Base-by-base conservation (phyloP, 2,888 invertebrate genomes). In the Ornithoptera alexandrae region DNA sequence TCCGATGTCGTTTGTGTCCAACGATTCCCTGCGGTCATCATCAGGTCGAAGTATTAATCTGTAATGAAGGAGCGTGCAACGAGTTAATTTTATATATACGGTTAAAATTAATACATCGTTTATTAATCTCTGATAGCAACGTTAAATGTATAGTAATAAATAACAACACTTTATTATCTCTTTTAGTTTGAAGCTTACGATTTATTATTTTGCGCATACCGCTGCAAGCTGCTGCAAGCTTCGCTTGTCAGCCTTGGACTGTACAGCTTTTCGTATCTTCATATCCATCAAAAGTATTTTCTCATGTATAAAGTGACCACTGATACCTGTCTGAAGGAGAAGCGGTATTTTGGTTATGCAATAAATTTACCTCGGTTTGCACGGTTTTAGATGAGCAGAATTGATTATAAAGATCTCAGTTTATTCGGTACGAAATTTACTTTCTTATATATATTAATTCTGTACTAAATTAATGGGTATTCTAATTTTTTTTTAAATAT, bases 111-210 rank as follows among this genome's bases (percentile, higher is more conserved):
- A 46, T 46, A 15, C 46, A 46, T 46, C 46, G 15, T 46, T 46
- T 46, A 46, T 46, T 15, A 12, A 46, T 15, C 46, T 15, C n/a
- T 2, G 53, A 53, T 6, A 53, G 53, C 53, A 53, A 12, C 5
- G 53, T 53, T 53, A n/a, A 5, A 53, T 53, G 46, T 53, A n/a
- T 53, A n/a, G n/a, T 46, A 46, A 46, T 46, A 53, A 53, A 53
- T 53, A 53, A 53, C 53, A 5, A n/a, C 53, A 53, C 4, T 53
- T 53, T n/a, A 22, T 61, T 8, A 39, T 61, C n/a, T 24, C 46
- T 62, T 42, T 62, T 62, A 39, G 46, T 62, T 22, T 62, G n/a
- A 39, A 62, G 36, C 20, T 62, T 39, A 39, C 8, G 42, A 62
- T 62, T 62, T 22, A 39, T 58, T 58, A 24, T 58, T 36, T 61